phyloP scores from a whole-genome alignment of 2,113 vertebrate genomes.

The Danio rerio region DNA sequence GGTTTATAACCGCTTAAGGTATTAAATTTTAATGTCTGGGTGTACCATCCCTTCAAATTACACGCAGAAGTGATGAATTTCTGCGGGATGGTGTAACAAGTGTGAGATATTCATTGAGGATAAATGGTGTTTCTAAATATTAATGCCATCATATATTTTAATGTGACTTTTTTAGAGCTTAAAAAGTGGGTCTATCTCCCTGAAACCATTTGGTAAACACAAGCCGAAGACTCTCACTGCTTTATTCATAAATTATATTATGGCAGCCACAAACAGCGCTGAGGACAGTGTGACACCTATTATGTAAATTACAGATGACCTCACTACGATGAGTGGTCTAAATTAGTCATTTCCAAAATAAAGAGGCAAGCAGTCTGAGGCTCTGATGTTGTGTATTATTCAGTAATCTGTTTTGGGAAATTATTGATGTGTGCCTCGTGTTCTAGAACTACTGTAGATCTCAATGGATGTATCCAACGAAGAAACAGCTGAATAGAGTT shows the following conservation, averaged over 20 bases:
- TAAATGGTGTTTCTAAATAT: neutral
- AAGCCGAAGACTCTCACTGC: neutral
- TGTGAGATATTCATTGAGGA: neutral
- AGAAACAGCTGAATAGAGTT: neutral
- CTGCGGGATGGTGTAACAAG: neutral
- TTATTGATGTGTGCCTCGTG: neutral
- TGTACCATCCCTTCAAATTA: too few species aligned
- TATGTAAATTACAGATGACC: conserved; percentile 43
- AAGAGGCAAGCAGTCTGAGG: neutral
- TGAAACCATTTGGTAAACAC: conserved; percentile 1
- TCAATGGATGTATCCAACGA: neutral
- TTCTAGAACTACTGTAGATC: neutral
- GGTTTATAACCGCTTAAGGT: too few species aligned
- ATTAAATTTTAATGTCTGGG: too few species aligned
- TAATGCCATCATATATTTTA: neutral
- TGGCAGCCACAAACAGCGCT: conserved; percentile 2
- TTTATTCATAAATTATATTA: neutral
- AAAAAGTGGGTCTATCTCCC: neutral
- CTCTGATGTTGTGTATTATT: neutral
- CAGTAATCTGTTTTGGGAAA: neutral
- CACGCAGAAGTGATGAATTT: neutral
- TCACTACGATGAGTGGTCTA: neutral
- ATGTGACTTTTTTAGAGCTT: neutral
- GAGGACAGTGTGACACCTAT: conserved; percentile 28
- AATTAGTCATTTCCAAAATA: conserved; percentile 18